Conservation (phyloP, 2,888 invertebrate genomes). For the Micropterix aruncella region DNA sequence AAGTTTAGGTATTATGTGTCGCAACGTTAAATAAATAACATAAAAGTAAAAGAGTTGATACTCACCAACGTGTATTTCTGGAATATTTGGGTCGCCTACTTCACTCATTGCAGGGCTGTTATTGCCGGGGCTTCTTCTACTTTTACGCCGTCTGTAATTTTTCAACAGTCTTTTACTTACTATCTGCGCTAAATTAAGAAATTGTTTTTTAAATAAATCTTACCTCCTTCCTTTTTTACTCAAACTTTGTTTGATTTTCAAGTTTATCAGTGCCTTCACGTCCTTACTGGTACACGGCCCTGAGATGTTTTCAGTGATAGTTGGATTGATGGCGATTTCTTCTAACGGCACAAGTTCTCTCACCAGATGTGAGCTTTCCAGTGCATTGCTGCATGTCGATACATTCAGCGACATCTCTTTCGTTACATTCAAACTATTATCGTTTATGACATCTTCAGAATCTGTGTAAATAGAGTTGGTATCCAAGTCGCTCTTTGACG, state of each 20-base stretch:
- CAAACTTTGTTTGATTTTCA: slow-evolving; percentile 29
- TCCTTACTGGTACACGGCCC: slow-evolving; percentile 38
- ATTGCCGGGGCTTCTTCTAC: neutral
- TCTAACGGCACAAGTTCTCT: neutral
- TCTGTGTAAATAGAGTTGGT: neutral
- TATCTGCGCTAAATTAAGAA: slow-evolving; percentile 1
- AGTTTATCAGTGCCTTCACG: slow-evolving; percentile 40
- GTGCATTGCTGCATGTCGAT: slow-evolving; percentile 14
- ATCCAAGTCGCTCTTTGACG: slow-evolving; percentile 7
- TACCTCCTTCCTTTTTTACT: slow-evolving; percentile 6
- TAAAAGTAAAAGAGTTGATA: too few relatives aligned
- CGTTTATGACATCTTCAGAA: slow-evolving; percentile 17
- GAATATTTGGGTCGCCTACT: neutral
- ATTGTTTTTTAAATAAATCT: neutral
- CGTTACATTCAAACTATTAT: slow-evolving; percentile 12
- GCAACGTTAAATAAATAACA: too few relatives aligned
- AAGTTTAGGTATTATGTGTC: too few relatives aligned
- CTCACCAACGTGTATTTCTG: neutral
- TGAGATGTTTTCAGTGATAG: slow-evolving; percentile 11
- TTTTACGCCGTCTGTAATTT: neutral
- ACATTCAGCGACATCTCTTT: slow-evolving; percentile 13
- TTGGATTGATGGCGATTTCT: neutral
- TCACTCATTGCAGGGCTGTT: neutral
- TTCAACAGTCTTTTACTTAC: slow-evolving; percentile 1
- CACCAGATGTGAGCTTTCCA: slow-evolving; percentile 4